Percentiles rank a stretch among this genome's conserved stretches.
Conservation (phyloP, 1,140 invertebrate genomes). For the Phortica variegata region DNA sequence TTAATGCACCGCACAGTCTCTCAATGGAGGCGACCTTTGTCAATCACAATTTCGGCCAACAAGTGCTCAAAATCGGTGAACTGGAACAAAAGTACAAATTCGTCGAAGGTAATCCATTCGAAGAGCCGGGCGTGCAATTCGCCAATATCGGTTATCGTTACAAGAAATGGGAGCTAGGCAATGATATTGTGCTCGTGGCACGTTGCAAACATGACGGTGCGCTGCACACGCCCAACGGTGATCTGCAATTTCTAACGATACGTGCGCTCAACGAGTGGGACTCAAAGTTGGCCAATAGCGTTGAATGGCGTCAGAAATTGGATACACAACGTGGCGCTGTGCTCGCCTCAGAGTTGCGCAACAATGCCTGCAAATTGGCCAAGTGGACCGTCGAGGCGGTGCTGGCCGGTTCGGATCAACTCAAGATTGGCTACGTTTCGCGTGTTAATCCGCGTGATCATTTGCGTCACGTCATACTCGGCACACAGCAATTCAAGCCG, state of each 20-base stretch:
- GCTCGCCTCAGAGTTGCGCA: slow-evolving; percentile 95
- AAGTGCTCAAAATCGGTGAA: slow-evolving; percentile 70
- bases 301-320: slow-evolving; percentile 97
- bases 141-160: slow-evolving; percentile 96
- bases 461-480: slow-evolving; percentile 94
- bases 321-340: slow-evolving; percentile 97
- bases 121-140: slow-evolving; percentile 89
- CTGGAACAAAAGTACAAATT: slow-evolving; percentile 86
- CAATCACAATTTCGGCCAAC: slow-evolving; percentile 99
- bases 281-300: slow-evolving; percentile 89
- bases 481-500: slow-evolving; percentile 98
- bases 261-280: slow-evolving; percentile 99
- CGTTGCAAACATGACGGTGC: slow-evolving; percentile 97
- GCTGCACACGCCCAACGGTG: slow-evolving; percentile 83
- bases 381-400: slow-evolving; percentile 99
- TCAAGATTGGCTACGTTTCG: slow-evolving; percentile 99
- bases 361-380: slow-evolving; percentile 97
- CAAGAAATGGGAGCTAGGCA: slow-evolving; percentile 94
- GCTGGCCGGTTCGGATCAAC: slow-evolving; percentile 93
- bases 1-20: slow-evolving; percentile 94
- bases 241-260: slow-evolving; percentile 91
- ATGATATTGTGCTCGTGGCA: slow-evolving; percentile 84
- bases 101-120: slow-evolving; percentile 90
- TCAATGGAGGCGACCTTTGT: slow-evolving; percentile 98
- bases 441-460: slow-evolving; percentile 89